These are phyloP conservation scores for Eupithecia inturbata DNA, from an alignment of 2,888 invertebrate genomes.

Conservation along the genomic window DNA sequence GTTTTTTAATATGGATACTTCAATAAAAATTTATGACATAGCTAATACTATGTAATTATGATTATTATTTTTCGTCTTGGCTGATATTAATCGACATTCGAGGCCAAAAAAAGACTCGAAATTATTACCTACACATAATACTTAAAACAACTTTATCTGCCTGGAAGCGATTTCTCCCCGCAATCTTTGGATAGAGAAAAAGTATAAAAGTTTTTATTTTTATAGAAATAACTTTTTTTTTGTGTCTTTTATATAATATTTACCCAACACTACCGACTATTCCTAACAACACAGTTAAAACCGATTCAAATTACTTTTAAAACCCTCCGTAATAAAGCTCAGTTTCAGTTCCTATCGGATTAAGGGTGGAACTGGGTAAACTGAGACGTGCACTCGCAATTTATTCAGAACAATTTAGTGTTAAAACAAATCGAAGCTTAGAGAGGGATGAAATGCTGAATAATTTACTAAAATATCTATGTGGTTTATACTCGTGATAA, in stretches of 20 bases:
- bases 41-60: too few relatives aligned
- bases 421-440: conserved; percentile 33
- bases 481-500: too few relatives aligned
- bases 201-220: neutral
- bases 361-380: neutral
- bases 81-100: too few relatives aligned
- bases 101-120: too few relatives aligned
- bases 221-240: neutral
- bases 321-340: neutral
- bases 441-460: conserved; percentile 26
- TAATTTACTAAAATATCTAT: conserved; percentile 1
- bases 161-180: too few relatives aligned
- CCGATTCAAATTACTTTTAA: neutral
- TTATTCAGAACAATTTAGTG: conserved; percentile 35
- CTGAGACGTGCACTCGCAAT: conserved; percentile 17
- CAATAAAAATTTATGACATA: neutral
- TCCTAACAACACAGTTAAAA: neutral
- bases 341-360: neutral
- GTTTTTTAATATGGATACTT: neutral
- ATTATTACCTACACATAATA: too few relatives aligned
- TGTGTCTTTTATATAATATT: too few relatives aligned
- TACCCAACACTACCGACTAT: neutral
- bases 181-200: too few relatives aligned
- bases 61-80: too few relatives aligned
- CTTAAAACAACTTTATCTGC: too few relatives aligned